A percentile compares a stretch with the other conserved stretches of the same genome.
phyloP scores from a whole-genome alignment of 2,113 vertebrate species.

The Chaetura pelagica region DNA sequence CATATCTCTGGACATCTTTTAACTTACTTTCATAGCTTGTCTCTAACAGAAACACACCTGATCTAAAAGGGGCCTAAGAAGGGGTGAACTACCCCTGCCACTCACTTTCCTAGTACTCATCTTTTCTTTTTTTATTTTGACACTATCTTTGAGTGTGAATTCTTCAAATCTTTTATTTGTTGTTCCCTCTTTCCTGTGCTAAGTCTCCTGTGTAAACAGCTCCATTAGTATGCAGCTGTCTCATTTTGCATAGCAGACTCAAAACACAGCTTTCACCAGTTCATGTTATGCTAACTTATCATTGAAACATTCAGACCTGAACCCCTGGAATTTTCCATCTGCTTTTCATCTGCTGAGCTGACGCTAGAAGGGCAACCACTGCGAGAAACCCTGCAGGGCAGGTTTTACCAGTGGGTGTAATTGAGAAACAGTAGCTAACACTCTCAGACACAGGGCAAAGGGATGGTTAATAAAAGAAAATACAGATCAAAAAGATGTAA shows the following conservation, averaged over 20 bases:
- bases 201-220: background rate
- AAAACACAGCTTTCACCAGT: slow-evolving; percentile 69
- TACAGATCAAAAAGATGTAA: slow-evolving; percentile 71
- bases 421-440: slow-evolving; percentile 69
- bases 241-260: slow-evolving; percentile 60
- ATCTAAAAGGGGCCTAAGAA: background rate
- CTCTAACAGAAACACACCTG: background rate
- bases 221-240: slow-evolving; percentile 6
- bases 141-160: background rate
- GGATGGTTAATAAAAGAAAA: slow-evolving; percentile 71
- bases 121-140: background rate
- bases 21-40: too few species aligned
- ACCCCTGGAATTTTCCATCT: slow-evolving; percentile 80
- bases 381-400: slow-evolving; percentile 58
- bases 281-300: slow-evolving; percentile 71
- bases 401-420: slow-evolving; percentile 70
- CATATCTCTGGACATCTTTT: background rate
- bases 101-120: background rate
- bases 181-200: background rate
- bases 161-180: background rate
- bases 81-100: background rate
- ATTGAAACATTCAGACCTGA: slow-evolving; percentile 71
- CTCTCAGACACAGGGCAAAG: slow-evolving; percentile 44
- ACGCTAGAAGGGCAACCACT: slow-evolving; percentile 53
- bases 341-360: slow-evolving; percentile 73